Base-by-base conservation (phyloP, 1,140 invertebrate genomes). In the Drosophila kohkoa region DNA sequence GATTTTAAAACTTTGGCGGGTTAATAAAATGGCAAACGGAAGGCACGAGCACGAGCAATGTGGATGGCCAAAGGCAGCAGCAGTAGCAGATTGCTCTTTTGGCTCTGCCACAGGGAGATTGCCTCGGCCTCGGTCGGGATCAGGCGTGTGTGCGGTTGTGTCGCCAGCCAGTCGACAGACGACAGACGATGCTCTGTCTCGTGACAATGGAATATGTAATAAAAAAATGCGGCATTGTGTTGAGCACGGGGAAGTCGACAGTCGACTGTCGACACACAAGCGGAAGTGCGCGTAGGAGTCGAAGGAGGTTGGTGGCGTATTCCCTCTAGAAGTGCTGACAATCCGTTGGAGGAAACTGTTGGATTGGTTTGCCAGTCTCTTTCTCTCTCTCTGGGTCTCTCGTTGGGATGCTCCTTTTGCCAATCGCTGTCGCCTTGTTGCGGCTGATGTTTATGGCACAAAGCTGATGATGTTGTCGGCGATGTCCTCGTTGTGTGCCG, bases 121-220 rank as follows among this genome's bases (percentile, higher is more conserved):
- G 82, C 65, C 69, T 62, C 45, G 43, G 65, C 43, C 62, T 25
- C 28, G 52, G 28, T 35, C 30, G 54, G 38, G 20, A 38, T 32
- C 30, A 43, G 43, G 30, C 16, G 35, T 28, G 20, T 13, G n/a
- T 58, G 30, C 52, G 57, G 51, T n/a, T 30, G 46, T 73, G 75
- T 77, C 77, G 77, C 73, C 70, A 73, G 68, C 45, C 59, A 70
- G 75, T 30, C 66, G 41, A 43, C 41, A 13, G 41, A 41, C 38
- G 63, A 65, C 75, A 75, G 75, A 68, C 66, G 59, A 51, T 63
- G n/a, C 60, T 54, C 51, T 35, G 71, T 32, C 58, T 75, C 66
- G 67, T 80, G 70, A 86, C 82, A 87, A 87, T 87, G 67, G 76
- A 60, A 82, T 41, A 60, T 71, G 65, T 74, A 71, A 79, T 74